Evolutionary conservation across 2,797 vertebrate species (phyloP).

Genomic region (Ceyx erithaca): DNA sequence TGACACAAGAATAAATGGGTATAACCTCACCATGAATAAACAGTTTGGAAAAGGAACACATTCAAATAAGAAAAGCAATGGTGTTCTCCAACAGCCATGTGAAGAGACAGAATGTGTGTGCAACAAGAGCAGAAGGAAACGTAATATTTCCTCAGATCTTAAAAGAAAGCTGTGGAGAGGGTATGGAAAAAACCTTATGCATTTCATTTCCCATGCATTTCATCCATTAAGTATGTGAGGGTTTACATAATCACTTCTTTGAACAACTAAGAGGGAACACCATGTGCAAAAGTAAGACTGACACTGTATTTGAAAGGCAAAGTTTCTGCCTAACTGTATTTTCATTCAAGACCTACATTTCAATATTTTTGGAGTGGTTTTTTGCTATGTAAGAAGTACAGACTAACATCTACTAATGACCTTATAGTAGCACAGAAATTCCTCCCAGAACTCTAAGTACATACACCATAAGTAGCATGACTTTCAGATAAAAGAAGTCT

Average conservation of each 20-base stretch:
- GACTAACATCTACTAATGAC: background rate
- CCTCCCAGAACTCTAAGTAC: background rate
- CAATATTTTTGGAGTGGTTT: background rate
- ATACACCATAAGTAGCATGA: background rate
- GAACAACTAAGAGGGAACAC: background rate
- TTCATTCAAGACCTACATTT: background rate
- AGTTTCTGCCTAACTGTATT: background rate
- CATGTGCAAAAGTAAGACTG: background rate
- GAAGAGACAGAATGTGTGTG: conserved; percentile 5
- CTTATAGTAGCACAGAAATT: background rate
- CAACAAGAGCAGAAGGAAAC: background rate
- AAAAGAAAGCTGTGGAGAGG: background rate
- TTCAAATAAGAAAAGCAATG: conserved; percentile 29
- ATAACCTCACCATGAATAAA: conserved; percentile 59
- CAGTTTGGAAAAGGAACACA: conserved; percentile 51
- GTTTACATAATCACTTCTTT: background rate
- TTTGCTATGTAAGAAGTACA: background rate
- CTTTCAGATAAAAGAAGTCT: background rate
- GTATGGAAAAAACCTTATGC: background rate
- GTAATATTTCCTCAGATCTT: conserved; percentile 31
- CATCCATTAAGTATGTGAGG: background rate
- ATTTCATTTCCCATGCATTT: background rate
- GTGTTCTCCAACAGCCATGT: background rate
- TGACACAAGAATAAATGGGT: conserved; percentile 50
- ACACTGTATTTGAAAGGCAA: background rate